phyloP scores from a whole-genome alignment of 2,888 invertebrate genomes.

The Tholera decimalis region DNA sequence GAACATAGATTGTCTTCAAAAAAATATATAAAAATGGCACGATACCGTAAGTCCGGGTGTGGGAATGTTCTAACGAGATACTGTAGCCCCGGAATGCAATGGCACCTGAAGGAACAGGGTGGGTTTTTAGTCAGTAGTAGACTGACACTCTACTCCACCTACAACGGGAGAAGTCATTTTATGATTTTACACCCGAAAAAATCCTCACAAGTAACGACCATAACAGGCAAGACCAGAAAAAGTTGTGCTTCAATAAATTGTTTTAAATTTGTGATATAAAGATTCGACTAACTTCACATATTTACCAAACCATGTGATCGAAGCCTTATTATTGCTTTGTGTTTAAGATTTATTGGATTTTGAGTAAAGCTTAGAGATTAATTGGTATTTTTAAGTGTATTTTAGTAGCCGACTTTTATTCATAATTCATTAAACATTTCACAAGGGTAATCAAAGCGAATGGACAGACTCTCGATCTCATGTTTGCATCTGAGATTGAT shows the following conservation, averaged over 20 bases:
- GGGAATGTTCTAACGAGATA: too few species aligned
- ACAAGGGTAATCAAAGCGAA: not conserved
- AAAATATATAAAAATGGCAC: too few species aligned
- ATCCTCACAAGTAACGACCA: too few species aligned
- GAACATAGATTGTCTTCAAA: too few species aligned
- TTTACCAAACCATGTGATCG: not conserved
- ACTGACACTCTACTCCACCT: too few species aligned
- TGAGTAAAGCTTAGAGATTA: not conserved
- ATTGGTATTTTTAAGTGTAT: not conserved
- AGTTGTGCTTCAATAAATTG: not conserved
- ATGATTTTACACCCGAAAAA: too few species aligned
- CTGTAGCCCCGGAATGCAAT: too few species aligned
- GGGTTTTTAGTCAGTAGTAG: too few species aligned
- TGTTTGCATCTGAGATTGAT: not conserved
- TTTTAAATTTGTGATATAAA: not conserved
- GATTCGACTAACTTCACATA: not conserved
- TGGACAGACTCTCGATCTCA: not conserved
- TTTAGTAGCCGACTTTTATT: not conserved
- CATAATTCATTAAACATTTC: not conserved
- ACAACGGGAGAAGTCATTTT: too few species aligned
- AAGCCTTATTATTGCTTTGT: conserved; percentile 1
- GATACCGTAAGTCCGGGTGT: too few species aligned
- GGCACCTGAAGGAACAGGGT: too few species aligned
- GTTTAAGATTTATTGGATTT: conserved; percentile 18
- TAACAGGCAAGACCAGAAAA: not conserved